Evolutionary conservation across 2,888 invertebrate species (phyloP).

Genomic region (Leptinotarsa peninsularis): DNA sequence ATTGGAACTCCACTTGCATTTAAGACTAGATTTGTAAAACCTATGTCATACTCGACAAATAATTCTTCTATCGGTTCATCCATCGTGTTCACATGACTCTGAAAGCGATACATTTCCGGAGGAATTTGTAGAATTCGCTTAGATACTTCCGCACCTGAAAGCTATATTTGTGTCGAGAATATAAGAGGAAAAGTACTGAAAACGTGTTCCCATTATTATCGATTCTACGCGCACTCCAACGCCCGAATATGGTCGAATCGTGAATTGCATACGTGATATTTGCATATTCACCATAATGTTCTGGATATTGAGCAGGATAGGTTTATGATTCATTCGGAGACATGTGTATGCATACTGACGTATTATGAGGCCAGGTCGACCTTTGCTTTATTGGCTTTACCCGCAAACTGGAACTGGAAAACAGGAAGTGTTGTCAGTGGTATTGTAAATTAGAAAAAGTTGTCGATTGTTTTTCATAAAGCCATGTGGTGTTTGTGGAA

Average conservation of each 20-base stretch:
- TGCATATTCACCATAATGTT: slow-evolving; percentile 14
- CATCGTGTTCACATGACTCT: no score
- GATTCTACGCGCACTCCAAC: not conserved
- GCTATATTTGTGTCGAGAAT: not conserved
- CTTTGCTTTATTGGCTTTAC: not conserved
- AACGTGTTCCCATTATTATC: not conserved
- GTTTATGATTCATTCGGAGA: slow-evolving; percentile 1
- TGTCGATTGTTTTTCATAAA: no score
- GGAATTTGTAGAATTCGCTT: not conserved
- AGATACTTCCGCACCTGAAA: not conserved
- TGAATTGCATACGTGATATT: not conserved
- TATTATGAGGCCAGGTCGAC: not conserved
- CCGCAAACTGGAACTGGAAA: no score
- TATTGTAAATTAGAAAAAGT: no score
- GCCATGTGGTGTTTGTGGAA: no score
- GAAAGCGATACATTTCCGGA: no score
- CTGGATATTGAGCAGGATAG: slow-evolving; percentile 10
- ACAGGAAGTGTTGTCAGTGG: no score
- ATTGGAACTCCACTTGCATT: no score
- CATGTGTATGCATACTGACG: not conserved
- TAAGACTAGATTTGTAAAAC: no score
- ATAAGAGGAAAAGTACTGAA: not conserved
- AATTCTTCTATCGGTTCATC: not conserved
- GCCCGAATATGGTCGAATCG: not conserved
- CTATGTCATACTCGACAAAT: not conserved